These are phyloP conservation scores for Podocnemis expansa DNA, from an alignment of 2,113 vertebrate genomes.

Conservation along the genomic window DNA sequence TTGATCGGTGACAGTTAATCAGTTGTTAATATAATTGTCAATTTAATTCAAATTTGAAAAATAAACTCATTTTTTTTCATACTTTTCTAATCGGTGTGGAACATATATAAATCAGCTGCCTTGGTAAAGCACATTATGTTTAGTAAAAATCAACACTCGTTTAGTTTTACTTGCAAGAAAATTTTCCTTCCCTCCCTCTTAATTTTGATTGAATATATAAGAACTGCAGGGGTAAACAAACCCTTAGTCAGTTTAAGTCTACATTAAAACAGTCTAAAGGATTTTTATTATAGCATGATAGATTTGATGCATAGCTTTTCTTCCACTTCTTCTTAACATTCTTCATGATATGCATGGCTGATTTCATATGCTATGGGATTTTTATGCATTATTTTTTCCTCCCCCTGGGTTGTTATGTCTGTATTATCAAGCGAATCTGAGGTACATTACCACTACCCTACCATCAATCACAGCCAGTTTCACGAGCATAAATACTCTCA, in stretches of 20 bases:
- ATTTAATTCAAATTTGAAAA: not conserved
- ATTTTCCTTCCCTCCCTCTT: not conserved
- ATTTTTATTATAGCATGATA: not conserved
- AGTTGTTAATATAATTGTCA: not conserved
- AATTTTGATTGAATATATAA: not conserved
- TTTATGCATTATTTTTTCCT: not conserved
- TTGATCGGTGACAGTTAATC: not conserved
- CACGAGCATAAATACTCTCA: not conserved
- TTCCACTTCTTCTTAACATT: not conserved
- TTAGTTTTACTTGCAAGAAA: not conserved
- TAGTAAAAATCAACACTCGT: not conserved
- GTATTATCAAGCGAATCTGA: not conserved
- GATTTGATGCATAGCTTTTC: not conserved
- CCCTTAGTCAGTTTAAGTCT: not conserved
- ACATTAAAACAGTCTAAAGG: not conserved
- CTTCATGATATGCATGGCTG: fast-evolving
- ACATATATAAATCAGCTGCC: not conserved
- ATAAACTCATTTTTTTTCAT: not conserved
- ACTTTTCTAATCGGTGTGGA: too few relatives aligned
- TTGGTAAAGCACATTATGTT: not conserved
- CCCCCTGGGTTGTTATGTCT: not conserved
- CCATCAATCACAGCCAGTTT: not conserved
- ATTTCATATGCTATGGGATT: constrained; percentile 8
- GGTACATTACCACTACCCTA: not conserved
- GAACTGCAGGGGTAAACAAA: not conserved